A percentile compares a stretch with the other conserved stretches of the same genome.
These are phyloP conservation scores for Pempheris klunzingeri DNA, from an alignment of 2,797 vertebrate species.

Conservation along the genomic window DNA sequence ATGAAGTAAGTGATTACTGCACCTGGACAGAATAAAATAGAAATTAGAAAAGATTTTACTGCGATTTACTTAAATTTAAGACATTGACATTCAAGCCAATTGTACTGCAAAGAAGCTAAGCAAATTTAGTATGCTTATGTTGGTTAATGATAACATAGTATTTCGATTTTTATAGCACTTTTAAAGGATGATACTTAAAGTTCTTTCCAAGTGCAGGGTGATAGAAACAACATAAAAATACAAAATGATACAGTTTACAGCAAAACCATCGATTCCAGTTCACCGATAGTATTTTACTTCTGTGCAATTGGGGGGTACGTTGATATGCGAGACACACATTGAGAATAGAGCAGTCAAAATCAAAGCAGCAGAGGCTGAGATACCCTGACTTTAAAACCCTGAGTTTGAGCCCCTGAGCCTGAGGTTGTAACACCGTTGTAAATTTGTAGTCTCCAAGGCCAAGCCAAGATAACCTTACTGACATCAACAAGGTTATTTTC, in stretches of 20 bases:
- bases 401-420: no score
- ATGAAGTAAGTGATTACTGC: background rate
- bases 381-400: background rate
- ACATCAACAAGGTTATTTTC: no score
- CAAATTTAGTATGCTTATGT: background rate
- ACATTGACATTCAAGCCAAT: slow-evolving; percentile 8
- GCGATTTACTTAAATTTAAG: background rate
- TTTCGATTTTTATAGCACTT: background rate
- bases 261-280: background rate
- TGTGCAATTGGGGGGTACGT: background rate
- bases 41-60: background rate
- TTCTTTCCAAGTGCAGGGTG: background rate
- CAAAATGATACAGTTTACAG: background rate
- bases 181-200: no score
- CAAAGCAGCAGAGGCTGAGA: background rate
- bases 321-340: background rate
- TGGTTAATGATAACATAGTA: slow-evolving; percentile 5
- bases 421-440: no score
- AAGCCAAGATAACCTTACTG: no score
- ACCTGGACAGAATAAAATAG: background rate
- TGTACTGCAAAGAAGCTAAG: slow-evolving; percentile 1
- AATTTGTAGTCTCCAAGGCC: no score
- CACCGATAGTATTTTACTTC: background rate
- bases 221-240: slow-evolving; percentile 9
- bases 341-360: background rate